Conservation (phyloP, 2,888 invertebrate genomes). For the Panopea generosa region DNA sequence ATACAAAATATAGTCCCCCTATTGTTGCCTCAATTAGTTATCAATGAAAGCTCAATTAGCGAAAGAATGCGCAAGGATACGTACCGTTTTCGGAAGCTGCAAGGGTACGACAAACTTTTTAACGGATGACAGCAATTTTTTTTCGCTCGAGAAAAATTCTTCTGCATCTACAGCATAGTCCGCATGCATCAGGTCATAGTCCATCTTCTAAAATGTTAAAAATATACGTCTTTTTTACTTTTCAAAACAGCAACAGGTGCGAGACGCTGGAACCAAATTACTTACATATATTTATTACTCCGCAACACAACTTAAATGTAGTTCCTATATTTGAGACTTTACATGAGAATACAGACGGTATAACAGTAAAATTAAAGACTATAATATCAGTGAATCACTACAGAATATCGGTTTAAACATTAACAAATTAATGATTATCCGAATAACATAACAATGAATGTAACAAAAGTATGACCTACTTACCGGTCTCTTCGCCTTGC, state of each 20-base stretch:
- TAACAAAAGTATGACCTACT: constrained; percentile 18
- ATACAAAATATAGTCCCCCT: too few relatives aligned
- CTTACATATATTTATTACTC: background rate
- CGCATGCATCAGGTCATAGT: constrained; percentile 46
- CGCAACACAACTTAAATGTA: background rate
- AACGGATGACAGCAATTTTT: constrained; percentile 26
- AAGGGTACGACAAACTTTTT: constrained; percentile 30
- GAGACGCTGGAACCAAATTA: background rate
- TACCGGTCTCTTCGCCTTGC: background rate
- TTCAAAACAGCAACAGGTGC: constrained; percentile 23
- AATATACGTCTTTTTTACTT: background rate
- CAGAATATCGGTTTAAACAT: too few relatives aligned
- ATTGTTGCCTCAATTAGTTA: background rate
- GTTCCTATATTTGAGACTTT: too few relatives aligned
- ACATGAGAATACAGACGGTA: too few relatives aligned
- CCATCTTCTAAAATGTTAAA: constrained; percentile 28
- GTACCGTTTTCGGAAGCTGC: constrained; percentile 51
- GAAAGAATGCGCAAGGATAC: constrained; percentile 1
- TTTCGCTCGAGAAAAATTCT: constrained; percentile 54
- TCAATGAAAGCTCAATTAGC: constrained; percentile 25
- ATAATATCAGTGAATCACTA: too few relatives aligned
- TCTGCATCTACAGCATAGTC: constrained; percentile 47
- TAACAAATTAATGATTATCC: too few relatives aligned
- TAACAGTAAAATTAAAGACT: too few relatives aligned
- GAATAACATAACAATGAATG: too few relatives aligned